Evolutionary conservation across 1,140 invertebrate species (phyloP).

Genomic region (Anthonomus grandis): DNA sequence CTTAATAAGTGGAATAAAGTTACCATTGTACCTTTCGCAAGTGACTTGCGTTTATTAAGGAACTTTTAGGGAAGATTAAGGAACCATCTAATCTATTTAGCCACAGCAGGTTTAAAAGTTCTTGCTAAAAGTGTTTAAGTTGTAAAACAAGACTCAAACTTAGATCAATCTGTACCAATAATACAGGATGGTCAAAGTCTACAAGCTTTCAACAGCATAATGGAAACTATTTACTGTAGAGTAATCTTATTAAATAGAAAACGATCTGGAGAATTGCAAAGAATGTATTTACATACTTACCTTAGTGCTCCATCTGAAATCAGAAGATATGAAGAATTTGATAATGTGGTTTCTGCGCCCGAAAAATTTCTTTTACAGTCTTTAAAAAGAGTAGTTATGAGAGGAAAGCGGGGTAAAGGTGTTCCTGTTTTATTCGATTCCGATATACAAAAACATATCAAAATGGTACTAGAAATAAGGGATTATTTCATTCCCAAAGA

Average conservation of each 20-base stretch:
- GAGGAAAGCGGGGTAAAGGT: constrained; percentile 29
- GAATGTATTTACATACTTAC: not conserved
- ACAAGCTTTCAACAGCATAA: constrained; percentile 10
- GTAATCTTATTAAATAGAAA: constrained; percentile 27
- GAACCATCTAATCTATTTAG: constrained; percentile 19
- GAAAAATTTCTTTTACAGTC: constrained; percentile 27
- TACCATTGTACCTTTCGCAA: constrained; percentile 33
- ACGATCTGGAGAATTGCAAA: constrained; percentile 28
- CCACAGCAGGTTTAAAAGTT: constrained; percentile 7
- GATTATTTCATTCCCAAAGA: not conserved
- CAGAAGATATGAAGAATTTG: constrained; percentile 33
- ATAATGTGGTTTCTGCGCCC: constrained; percentile 9
- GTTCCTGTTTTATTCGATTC: constrained; percentile 33
- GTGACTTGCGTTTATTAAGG: constrained; percentile 33
- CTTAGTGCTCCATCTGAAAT: not conserved
- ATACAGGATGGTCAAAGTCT: not conserved
- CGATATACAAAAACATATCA: constrained; percentile 28
- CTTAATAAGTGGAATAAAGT: constrained; percentile 36
- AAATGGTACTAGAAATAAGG: constrained; percentile 20
- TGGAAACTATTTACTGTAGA: constrained; percentile 27
- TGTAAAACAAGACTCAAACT: not conserved
- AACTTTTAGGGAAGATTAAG: too few relatives aligned
- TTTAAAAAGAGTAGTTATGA: constrained; percentile 35
- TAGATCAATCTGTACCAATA: not conserved
- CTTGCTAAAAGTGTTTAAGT: constrained; percentile 10